Conservation (phyloP, 2,113 vertebrate genomes). For the Silurus meridionalis region DNA sequence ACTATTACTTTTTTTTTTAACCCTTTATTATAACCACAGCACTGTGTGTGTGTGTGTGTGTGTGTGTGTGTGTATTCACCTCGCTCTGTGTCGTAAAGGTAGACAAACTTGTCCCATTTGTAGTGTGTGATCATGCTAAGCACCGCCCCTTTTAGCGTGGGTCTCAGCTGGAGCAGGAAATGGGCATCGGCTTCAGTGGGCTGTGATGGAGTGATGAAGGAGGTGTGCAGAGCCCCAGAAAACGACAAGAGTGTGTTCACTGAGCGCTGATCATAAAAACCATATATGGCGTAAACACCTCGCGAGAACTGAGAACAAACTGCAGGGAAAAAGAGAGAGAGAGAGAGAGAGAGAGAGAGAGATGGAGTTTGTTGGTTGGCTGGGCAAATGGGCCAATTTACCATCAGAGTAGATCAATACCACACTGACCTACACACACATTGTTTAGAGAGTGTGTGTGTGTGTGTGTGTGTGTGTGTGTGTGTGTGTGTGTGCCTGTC, state of each 20-base stretch:
- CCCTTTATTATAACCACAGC: background rate
- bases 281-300: constrained; percentile 97
- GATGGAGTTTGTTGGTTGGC: background rate
- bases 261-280: constrained; percentile 98
- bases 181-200: constrained; percentile 93
- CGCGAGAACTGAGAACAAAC: constrained; percentile 99
- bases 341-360: background rate
- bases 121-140: constrained; percentile 88
- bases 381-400: background rate
- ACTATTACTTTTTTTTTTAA: background rate
- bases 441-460: background rate
- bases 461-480: background rate
- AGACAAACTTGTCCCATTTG: constrained; percentile 97
- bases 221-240: constrained; percentile 95
- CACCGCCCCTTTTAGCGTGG: constrained; percentile 85
- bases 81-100: constrained; percentile 96
- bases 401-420: background rate
- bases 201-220: constrained; percentile 95
- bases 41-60: background rate
- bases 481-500: background rate
- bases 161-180: constrained; percentile 98
- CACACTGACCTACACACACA: constrained; percentile 41
- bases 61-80: constrained; percentile 74
- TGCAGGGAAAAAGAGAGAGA: constrained; percentile 55
- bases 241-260: constrained; percentile 98